phyloP scores from a whole-genome alignment of 2,113 vertebrate genomes.

The Mirounga angustirostris region DNA sequence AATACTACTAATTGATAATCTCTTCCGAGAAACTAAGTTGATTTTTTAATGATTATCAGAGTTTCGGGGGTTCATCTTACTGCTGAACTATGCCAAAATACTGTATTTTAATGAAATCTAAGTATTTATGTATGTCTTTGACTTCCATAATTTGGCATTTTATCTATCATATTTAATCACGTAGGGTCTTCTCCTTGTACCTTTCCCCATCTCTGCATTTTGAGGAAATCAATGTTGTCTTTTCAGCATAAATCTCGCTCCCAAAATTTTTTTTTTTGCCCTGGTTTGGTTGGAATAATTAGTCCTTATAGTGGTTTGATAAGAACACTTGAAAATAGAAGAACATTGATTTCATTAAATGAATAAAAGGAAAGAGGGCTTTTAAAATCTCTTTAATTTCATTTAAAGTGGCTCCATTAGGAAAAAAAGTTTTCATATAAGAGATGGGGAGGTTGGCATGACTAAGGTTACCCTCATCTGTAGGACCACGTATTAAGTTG shows the following conservation, averaged over 20 bases:
- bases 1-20: neutral
- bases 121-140: neutral
- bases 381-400: constrained; percentile 1
- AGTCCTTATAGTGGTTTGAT: neutral
- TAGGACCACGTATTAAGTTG: neutral
- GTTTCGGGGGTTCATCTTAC: neutral
- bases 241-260: neutral
- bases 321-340: neutral
- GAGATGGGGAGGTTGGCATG: neutral
- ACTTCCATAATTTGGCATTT: neutral
- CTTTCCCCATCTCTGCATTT: neutral
- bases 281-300: neutral
- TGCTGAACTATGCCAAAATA: neutral
- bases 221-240: neutral
- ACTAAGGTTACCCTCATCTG: neutral
- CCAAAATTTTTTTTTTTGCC: neutral
- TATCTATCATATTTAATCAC: neutral
- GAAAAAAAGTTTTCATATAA: neutral
- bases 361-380: neutral
- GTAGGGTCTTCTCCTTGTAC: neutral
- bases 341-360: neutral
- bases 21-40: neutral
- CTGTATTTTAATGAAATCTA: neutral
- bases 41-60: neutral
- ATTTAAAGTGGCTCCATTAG: neutral